phyloP scores from a whole-genome alignment of 1,140 invertebrate species.

The Drosophila sproati region DNA sequence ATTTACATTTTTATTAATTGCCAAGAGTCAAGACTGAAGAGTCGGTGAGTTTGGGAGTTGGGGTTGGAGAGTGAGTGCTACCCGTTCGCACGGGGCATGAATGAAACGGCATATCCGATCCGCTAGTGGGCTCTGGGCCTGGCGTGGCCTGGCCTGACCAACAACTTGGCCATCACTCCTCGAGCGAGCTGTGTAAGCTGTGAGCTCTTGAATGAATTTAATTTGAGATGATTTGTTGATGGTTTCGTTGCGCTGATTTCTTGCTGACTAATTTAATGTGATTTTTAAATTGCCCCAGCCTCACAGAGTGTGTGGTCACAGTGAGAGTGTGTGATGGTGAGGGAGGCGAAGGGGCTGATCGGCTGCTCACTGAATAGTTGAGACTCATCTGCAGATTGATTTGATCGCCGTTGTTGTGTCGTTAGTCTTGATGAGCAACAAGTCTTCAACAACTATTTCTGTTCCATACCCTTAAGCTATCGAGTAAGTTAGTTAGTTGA shows the following conservation, averaged over 20 bases:
- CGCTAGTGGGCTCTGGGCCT: too few species aligned
- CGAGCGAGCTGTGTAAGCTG: slow-evolving; percentile 10
- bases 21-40: slow-evolving; percentile 32
- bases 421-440: slow-evolving; percentile 22
- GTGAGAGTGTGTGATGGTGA: not conserved
- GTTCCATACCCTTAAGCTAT: not conserved
- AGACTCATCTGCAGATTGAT: slow-evolving; percentile 63
- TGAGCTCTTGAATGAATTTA: slow-evolving; percentile 76
- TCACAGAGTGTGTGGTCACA: slow-evolving; percentile 72
- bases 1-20: slow-evolving; percentile 85
- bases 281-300: slow-evolving; percentile 78
- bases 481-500: too few species aligned
- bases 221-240: slow-evolving; percentile 83
- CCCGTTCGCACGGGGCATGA: slow-evolving; percentile 64
- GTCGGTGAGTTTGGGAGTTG: not conserved
- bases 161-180: slow-evolving; percentile 14
- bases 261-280: slow-evolving; percentile 83
- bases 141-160: not conserved
- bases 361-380: slow-evolving; percentile 9
- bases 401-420: slow-evolving; percentile 33
- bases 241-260: slow-evolving; percentile 83
- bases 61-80: slow-evolving; percentile 41
- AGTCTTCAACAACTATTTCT: slow-evolving; percentile 25
- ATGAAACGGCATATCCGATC: slow-evolving; percentile 44
- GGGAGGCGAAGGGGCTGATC: not conserved